Base-by-base conservation (phyloP, 2,888 invertebrate genomes). In the Penaeus monodon region DNA sequence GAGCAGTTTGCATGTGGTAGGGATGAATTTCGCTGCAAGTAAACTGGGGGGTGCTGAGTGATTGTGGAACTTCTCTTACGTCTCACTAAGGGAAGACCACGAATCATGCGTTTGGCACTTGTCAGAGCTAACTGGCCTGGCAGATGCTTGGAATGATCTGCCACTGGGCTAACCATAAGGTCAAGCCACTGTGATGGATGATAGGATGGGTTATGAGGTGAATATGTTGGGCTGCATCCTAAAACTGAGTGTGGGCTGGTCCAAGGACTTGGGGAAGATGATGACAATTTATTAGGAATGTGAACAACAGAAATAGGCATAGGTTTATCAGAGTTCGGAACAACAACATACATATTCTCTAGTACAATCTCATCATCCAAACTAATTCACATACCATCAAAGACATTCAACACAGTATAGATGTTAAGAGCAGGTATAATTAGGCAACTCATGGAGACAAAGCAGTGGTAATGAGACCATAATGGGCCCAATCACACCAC, bases 301-400 rank as follows among this genome's bases (percentile, higher is more conserved):
- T 84, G 86, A 38, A 88, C 83, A 7, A 86, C 82, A 57, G 86
- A 86, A n/a, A 88, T 84, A 57, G 88, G 88, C 86, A 88, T 86
- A 24, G 74, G 83, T 12, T 27, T 68, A 38, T 78, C 66, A 73
- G 76, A 83, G n/a, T 79, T 83, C 33, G 83, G 79, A 44, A 80
- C 29, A 80, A 63, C 49, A 33, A 79, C 81, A 78, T 86, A 88
- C 74, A 88, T 78, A 78, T 83, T 88, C 27, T 88, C 88, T 64
- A 88, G 76, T 44, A 88, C 83, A 44, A 88, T 24, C 49, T 81
- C 84, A 70, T 84, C 81, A 63, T 84, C 88, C 63, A 73, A 64
- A 84, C 76, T 77, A 77, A 64, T 74, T 57, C 57, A 70, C 27
- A 70, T 70, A 29, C 70, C 70, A 70, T 20, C 57, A 57, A 57